Base-by-base conservation (phyloP, 2,113 vertebrate species). In the Arvicanthis niloticus region DNA sequence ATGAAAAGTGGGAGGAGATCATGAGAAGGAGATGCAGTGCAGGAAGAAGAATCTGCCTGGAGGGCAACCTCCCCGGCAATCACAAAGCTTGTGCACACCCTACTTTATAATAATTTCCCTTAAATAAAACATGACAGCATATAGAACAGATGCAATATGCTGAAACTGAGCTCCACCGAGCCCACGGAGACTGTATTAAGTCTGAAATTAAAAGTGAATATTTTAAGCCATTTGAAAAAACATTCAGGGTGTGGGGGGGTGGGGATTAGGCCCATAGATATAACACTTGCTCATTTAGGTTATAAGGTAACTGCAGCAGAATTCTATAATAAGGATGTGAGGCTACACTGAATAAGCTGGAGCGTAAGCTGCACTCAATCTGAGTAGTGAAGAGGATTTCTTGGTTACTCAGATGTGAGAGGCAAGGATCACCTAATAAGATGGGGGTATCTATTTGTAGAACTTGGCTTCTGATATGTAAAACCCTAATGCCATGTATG, bases 1-100 rank as follows among this genome's bases (percentile, higher is more conserved):
- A 98, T 70, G 78, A 97, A 97, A 97, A 98, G 91, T 34, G n/a
- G 94, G 75, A 98, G 93, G 93, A 95, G 95, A 95, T 45, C 16
- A 48, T 56, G 95, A 97, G 95, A 98, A 2, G 88, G 96, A 98
- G 96, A 98, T 87, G 94, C 29, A 86, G 90, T 95, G 97, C 85
- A 89, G 95, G 97, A 68, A 68, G n/a, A 93, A 92, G 98, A 95
- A 95, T 73, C 92, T 97, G 91, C 91, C 97, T 90, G 73, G 72
- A 60, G 96, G 95, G 95, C 77, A 97, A 4, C 31, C 85, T 73
- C 88, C 31, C 91, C 78, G 65, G 82, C 73, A 93, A 96, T 88
- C 81, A 24, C 29, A 93, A 91, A 40, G 91, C 56, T 80, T 93
- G 85, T 94, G 75, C 85, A 76, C 34, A 89, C 92, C 37, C 58